Evolutionary conservation across 2,888 invertebrate genomes (phyloP).

Genomic region (Sinodicranocentrus sp.): DNA sequence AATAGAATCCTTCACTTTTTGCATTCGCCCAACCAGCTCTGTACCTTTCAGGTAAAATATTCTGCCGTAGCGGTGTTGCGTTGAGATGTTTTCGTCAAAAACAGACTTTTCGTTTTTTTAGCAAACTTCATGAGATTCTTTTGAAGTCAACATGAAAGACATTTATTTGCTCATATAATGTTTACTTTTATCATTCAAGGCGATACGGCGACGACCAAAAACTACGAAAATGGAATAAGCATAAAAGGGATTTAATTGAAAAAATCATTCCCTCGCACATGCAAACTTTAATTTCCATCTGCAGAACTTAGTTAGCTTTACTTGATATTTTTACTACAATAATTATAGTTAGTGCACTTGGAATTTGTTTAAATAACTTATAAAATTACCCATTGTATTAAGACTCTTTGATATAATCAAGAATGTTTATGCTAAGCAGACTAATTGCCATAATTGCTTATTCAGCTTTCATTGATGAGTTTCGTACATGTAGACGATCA

Average conservation of each 20-base stretch:
- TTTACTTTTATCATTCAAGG: slow-evolving; percentile 26
- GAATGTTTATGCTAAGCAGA: too few relatives aligned
- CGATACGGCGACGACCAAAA: background rate
- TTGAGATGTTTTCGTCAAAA: slow-evolving; percentile 21
- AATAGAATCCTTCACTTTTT: slow-evolving; percentile 5
- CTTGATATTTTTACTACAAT: too few relatives aligned
- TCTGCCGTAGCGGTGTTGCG: background rate
- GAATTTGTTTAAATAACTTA: too few relatives aligned
- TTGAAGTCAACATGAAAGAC: slow-evolving; percentile 46
- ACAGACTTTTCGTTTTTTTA: slow-evolving; percentile 5
- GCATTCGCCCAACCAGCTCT: slow-evolving; percentile 2
- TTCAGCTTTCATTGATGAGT: too few relatives aligned
- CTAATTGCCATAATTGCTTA: too few relatives aligned
- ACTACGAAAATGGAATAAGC: too few relatives aligned
- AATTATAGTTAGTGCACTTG: too few relatives aligned
- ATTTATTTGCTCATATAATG: slow-evolving; percentile 9
- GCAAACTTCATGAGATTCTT: background rate
- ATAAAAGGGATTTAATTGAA: slow-evolving; percentile 27
- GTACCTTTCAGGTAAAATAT: background rate
- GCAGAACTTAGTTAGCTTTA: too few relatives aligned
- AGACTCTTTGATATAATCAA: too few relatives aligned
- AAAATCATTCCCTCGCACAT: background rate
- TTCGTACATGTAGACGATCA: too few relatives aligned
- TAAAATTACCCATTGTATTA: too few relatives aligned
- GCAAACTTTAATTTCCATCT: too few relatives aligned